Percentiles rank a stretch among this genome's conserved stretches.
Evolutionary conservation across 2,113 vertebrate genomes (phyloP).

Genomic region (Halcyon senegalensis): DNA sequence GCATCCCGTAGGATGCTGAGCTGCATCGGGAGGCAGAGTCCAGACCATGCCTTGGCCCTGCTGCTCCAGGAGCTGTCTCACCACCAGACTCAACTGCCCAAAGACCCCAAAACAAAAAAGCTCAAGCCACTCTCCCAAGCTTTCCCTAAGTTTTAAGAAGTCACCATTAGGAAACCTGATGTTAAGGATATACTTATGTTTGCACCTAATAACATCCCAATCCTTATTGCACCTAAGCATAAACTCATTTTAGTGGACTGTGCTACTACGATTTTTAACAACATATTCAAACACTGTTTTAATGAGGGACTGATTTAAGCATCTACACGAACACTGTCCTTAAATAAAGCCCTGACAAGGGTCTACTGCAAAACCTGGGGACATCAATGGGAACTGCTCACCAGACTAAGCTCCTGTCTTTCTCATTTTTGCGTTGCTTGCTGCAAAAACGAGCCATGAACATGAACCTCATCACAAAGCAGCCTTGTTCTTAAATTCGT

Average conservation of each 20-base stretch:
- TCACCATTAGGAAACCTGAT: neutral
- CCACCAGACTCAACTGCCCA: neutral
- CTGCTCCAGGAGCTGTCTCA: neutral
- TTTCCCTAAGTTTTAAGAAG: neutral
- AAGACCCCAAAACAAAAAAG: neutral
- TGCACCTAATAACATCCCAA: accelerated
- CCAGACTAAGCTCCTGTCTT: neutral
- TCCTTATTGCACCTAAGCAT: neutral
- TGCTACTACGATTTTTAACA: neutral
- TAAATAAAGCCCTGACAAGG: neutral
- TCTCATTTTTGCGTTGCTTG: neutral
- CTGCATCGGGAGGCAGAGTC: neutral
- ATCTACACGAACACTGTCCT: neutral
- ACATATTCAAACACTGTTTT: neutral
- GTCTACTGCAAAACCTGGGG: neutral
- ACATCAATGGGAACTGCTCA: neutral
- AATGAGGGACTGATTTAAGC: neutral
- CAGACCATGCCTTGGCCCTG: neutral
- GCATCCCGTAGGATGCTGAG: neutral
- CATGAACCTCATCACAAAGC: neutral
- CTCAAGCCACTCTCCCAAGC: neutral
- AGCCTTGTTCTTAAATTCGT: neutral
- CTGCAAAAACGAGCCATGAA: neutral
- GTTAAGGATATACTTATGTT: neutral
- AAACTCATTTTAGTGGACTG: neutral